Evolutionary conservation across 2,888 invertebrate genomes (phyloP).

Genomic region (Chaetogeoica ovagalla): DNA sequence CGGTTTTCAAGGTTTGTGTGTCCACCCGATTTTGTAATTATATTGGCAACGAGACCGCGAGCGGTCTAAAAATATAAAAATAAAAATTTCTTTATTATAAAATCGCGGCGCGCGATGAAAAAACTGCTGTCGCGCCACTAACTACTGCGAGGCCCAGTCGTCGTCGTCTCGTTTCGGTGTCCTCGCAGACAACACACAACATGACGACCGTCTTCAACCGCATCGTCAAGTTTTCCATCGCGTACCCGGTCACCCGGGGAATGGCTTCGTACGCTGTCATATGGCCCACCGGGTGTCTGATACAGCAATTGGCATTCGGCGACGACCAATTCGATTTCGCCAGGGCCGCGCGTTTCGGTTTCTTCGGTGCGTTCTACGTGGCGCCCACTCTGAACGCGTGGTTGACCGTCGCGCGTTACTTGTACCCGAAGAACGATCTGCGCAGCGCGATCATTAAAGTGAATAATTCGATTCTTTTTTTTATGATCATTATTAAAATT

Average conservation of each 20-base stretch:
- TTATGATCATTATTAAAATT: no score
- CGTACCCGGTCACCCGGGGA: constrained; percentile 64
- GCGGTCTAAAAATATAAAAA: constrained; percentile 35
- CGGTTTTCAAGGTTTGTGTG: not conserved
- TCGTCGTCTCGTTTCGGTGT: not conserved
- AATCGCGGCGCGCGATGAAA: no score
- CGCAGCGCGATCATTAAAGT: constrained; percentile 76
- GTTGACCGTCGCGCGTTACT: constrained; percentile 70
- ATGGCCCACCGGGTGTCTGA: constrained; percentile 66
- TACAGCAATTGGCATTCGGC: constrained; percentile 62
- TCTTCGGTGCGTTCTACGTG: constrained; percentile 57
- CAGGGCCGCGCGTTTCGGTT: constrained; percentile 56
- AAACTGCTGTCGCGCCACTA: not conserved
- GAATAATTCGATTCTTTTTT: no score
- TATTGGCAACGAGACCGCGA: constrained; percentile 23
- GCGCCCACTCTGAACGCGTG: constrained; percentile 57
- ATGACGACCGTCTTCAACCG: constrained; percentile 54
- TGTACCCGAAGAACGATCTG: constrained; percentile 75
- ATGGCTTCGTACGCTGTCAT: constrained; percentile 66
- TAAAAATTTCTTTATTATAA: no score
- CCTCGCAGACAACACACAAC: not conserved
- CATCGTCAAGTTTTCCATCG: constrained; percentile 59
- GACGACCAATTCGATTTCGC: constrained; percentile 54
- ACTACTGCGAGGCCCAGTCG: no score
- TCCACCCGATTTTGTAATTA: constrained; percentile 40